Percentiles rank a stretch among this genome's conserved stretches.
phyloP scores from a whole-genome alignment of 2,888 invertebrate genomes.

The Sisyra terminalis region DNA sequence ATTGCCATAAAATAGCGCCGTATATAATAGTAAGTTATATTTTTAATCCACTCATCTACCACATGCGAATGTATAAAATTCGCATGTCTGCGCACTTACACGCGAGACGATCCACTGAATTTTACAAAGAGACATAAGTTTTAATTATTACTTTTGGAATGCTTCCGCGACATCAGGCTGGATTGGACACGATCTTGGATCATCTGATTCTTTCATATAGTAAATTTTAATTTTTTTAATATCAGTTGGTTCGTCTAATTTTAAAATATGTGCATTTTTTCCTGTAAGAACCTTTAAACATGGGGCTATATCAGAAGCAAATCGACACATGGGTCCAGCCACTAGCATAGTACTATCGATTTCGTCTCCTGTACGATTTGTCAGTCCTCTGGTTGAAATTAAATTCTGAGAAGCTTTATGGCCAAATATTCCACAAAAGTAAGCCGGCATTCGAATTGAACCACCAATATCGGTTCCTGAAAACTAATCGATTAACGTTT shows the following conservation, averaged over 20 bases:
- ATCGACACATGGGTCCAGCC: slow-evolving; percentile 67
- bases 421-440: slow-evolving; percentile 79
- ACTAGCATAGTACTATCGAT: slow-evolving; percentile 56
- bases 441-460: slow-evolving; percentile 82
- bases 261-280: slow-evolving; percentile 32
- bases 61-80: no score
- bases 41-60: no score
- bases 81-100: no score
- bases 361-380: slow-evolving; percentile 49
- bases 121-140: no score
- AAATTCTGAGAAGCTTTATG: slow-evolving; percentile 51
- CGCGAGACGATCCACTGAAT: no score
- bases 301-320: slow-evolving; percentile 63
- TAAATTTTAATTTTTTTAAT: slow-evolving; percentile 51
- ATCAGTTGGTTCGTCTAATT: slow-evolving; percentile 42
- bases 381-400: slow-evolving; percentile 38
- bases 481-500: slow-evolving; percentile 1
- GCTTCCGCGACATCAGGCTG: slow-evolving; percentile 44
- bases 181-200: slow-evolving; percentile 54
- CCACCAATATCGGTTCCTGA: slow-evolving; percentile 87
- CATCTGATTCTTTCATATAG: slow-evolving; percentile 61
- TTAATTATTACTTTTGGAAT: slow-evolving; percentile 39
- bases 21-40: no score
- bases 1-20: no score
- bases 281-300: slow-evolving; percentile 49